Evolutionary conservation across 2,888 invertebrate species (phyloP).

Genomic region (Troilus luridus): DNA sequence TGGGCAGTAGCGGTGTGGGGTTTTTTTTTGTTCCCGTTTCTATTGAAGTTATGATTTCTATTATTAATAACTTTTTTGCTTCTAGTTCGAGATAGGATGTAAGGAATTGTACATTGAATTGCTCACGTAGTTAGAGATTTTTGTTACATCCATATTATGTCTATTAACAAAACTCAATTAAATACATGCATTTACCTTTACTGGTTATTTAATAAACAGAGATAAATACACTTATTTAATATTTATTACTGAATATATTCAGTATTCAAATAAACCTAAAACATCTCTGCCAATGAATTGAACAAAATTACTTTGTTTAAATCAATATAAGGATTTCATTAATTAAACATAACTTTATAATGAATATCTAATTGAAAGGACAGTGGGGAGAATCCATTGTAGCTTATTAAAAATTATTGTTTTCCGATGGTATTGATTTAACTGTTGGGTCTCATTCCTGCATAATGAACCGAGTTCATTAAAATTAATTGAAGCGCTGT

Average conservation of each 20-base stretch:
- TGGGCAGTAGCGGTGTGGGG: no score
- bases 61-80: no score
- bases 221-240: not conserved
- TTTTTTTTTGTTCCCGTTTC: no score
- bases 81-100: no score
- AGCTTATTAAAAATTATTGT: conserved; percentile 38
- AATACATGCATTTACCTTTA: no score
- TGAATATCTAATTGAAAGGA: conserved; percentile 1
- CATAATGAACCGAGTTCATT: conserved; percentile 21
- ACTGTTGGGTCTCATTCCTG: conserved; percentile 25
- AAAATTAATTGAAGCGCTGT: conserved; percentile 22
- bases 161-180: no score
- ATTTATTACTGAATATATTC: not conserved
- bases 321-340: not conserved
- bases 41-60: no score
- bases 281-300: not conserved
- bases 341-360: not conserved
- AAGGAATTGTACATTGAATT: no score
- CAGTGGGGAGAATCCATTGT: not conserved
- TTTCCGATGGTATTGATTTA: conserved; percentile 34
- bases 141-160: no score
- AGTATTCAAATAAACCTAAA: not conserved
- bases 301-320: not conserved
- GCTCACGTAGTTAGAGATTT: no score
- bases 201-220: no score